These are phyloP conservation scores for Synanthedon andrenaeformis DNA, from an alignment of 2,888 invertebrate genomes.

Conservation along the genomic window DNA sequence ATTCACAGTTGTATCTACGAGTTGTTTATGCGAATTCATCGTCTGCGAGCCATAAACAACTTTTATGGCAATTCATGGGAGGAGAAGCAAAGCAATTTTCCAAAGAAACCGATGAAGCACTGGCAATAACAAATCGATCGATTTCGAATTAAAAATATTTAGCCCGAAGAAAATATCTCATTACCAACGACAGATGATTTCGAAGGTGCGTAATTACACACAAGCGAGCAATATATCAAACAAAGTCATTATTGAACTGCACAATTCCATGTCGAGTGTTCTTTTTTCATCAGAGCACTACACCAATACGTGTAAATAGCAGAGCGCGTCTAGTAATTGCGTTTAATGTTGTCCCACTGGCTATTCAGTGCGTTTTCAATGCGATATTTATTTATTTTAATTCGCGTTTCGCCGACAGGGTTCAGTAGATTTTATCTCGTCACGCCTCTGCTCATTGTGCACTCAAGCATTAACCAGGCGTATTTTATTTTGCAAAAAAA, in stretches of 20 bases:
- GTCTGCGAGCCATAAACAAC: conserved; percentile 25
- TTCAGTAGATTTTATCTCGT: conserved; percentile 61
- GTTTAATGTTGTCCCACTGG: conserved; percentile 54
- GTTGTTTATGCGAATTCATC: background rate
- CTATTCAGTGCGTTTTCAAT: conserved; percentile 57
- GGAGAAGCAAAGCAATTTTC: conserved; percentile 33
- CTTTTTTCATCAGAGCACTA: conserved; percentile 25
- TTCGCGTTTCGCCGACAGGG: conserved; percentile 45
- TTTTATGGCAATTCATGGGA: conserved; percentile 24
- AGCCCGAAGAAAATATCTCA: conserved; percentile 41
- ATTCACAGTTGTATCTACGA: background rate
- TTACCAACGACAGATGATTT: conserved; percentile 31
- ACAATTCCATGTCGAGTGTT: conserved; percentile 22
- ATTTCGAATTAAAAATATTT: conserved; percentile 31
- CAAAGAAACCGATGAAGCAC: conserved; percentile 16
- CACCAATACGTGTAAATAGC: conserved; percentile 39
- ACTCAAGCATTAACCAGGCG: conserved; percentile 24
- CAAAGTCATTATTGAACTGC: conserved; percentile 20
- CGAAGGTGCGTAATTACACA: conserved; percentile 48
- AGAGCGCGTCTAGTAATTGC: conserved; percentile 46
- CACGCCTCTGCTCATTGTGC: conserved; percentile 43
- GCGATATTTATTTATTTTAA: conserved; percentile 58
- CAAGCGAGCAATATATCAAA: conserved; percentile 40
- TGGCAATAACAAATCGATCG: conserved; percentile 22
- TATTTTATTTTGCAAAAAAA: conserved; percentile 44